Evolutionary conservation across 2,797 vertebrate genomes (phyloP).

Genomic region (Mionectes olivaceus): DNA sequence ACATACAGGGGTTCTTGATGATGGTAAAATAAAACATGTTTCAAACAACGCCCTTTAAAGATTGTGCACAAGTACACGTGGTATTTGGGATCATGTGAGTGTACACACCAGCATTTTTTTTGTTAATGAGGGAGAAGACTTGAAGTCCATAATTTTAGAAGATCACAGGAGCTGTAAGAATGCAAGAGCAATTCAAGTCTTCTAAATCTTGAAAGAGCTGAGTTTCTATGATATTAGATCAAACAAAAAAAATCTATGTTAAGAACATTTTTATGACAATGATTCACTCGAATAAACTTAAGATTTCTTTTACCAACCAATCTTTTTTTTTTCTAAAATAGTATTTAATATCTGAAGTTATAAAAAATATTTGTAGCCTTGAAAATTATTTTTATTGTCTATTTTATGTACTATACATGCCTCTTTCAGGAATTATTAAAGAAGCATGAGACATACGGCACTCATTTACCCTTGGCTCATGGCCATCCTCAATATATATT

Average conservation of each 20-base stretch:
- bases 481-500: conserved; percentile 69
- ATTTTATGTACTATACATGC: conserved; percentile 74
- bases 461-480: conserved; percentile 60
- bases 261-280: conserved; percentile 68
- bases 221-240: conserved; percentile 57
- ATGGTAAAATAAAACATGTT: neutral
- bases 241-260: conserved; percentile 64
- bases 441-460: conserved; percentile 68
- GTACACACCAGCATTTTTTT: neutral
- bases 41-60: neutral
- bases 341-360: conserved; percentile 78
- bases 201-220: conserved; percentile 47
- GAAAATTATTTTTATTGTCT: conserved; percentile 79
- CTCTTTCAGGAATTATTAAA: conserved; percentile 76
- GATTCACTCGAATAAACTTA: conserved; percentile 59
- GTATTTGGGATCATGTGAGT: neutral
- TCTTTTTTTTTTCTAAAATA: conserved; percentile 76
- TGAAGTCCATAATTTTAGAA: conserved; percentile 35
- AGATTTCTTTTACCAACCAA: conserved; percentile 70
- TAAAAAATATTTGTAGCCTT: conserved; percentile 82
- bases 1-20: neutral
- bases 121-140: conserved; percentile 37
- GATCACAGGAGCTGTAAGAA: conserved; percentile 41
- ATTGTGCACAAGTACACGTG: neutral
- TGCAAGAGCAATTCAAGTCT: conserved; percentile 56